These are phyloP conservation scores for Sylvicola cinctus DNA, from an alignment of 2,888 invertebrate species.

Conservation along the genomic window DNA sequence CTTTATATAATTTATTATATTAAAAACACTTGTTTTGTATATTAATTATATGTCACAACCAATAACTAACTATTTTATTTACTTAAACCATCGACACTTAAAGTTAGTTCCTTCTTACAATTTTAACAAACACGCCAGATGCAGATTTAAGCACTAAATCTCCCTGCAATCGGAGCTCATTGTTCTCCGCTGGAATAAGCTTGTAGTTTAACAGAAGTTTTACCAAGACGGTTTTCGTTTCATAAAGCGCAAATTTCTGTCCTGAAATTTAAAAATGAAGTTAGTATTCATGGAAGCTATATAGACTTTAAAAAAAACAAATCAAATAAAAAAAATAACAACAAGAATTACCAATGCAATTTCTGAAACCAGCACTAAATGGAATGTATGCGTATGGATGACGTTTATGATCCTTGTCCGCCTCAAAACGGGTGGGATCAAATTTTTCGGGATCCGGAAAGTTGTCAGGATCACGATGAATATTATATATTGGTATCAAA, in stretches of 20 bases:
- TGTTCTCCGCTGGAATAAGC: not conserved
- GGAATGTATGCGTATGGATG: conserved; percentile 24
- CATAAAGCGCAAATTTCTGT: conserved; percentile 23
- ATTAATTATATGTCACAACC: too few species aligned
- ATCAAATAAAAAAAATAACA: not conserved
- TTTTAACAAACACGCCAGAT: not conserved
- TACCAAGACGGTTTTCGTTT: conserved; percentile 19
- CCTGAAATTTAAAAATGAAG: conserved; percentile 7
- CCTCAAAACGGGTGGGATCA: conserved; percentile 22
- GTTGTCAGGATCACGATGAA: conserved; percentile 13
- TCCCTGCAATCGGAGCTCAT: not conserved
- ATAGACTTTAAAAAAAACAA: not conserved
- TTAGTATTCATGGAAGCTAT: not conserved
- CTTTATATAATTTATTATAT: too few species aligned
- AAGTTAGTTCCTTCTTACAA: not conserved
- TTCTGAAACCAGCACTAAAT: conserved; percentile 23
- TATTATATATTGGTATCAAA: conserved; percentile 4
- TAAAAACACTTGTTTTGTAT: too few species aligned
- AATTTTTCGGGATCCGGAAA: conserved; percentile 18
- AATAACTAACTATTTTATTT: too few species aligned
- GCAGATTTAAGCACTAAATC: conserved; percentile 1
- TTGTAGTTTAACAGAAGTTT: conserved; percentile 15
- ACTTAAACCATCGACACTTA: too few species aligned
- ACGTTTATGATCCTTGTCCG: conserved; percentile 15
- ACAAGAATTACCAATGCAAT: conserved; percentile 18